Base-by-base conservation (phyloP, 2,797 vertebrate species). In the Galago senegalensis region DNA sequence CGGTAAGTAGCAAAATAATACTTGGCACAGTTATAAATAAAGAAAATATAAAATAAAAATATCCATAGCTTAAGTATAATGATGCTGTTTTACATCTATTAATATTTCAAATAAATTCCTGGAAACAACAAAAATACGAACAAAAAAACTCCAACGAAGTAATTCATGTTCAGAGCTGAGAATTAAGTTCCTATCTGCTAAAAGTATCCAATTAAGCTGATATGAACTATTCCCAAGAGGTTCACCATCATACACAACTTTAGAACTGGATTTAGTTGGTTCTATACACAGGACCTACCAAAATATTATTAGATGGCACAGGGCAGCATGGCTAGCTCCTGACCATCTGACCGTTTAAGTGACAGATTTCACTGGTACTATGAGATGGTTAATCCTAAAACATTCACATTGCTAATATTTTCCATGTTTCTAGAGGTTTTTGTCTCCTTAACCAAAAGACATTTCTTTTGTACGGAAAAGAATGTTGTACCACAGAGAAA, bases 1-100 rank as follows among this genome's bases (percentile, higher is more conserved):
- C 98, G 96, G 98, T 98, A 98, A 99, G 98, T 99, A 99, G 98
- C 98, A 99, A 99, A 99, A 99, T 98, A 99, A 99, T 98, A 98
- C 98, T 99, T 99, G 99, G 99, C 99, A 99, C 99, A 99, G 97
- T 99, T 99, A 99, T 99, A 99, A 99, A 99, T 99, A 99, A 98
- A 97, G 98, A 97, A 98, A 98, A 98, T 98, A 98, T 93, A 98
- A 98, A 99, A 98, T 94, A 96, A 97, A 98, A 98, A 98, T 98
- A 98, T 97, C 93, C 96, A 98, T 98, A 98, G 98, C 98, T 98
- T 98, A 98, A 98, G 98, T 98, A 98, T 96, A 98, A 98, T 98
- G 98, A 98, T 98, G 97, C 93, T 97, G 97, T 98, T 98, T 98
- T 98, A 98, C 65, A 80, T 92, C 97, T 97, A 98, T 97, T 98